These are phyloP conservation scores for Pollenia amentaria DNA, from an alignment of 2,888 invertebrate genomes.

Conservation along the genomic window DNA sequence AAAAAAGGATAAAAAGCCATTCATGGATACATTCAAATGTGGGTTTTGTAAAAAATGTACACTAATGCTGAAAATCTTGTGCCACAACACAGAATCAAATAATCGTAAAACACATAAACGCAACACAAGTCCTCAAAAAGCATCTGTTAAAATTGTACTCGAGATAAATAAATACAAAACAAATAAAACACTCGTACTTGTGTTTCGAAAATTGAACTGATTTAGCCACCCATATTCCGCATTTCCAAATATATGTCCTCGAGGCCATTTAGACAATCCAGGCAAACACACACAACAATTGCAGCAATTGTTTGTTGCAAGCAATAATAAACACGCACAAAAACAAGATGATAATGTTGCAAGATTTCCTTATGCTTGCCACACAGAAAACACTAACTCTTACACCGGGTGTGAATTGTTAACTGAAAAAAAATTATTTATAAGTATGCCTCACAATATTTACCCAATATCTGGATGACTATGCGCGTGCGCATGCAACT, in stretches of 20 bases:
- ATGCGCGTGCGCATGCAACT: slow-evolving; percentile 74
- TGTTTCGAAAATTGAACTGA: slow-evolving; percentile 59
- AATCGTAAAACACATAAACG: slow-evolving; percentile 23
- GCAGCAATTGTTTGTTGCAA: slow-evolving; percentile 69
- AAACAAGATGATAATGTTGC: slow-evolving; percentile 67
- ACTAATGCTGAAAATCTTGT: slow-evolving; percentile 8
- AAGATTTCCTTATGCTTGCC: slow-evolving; percentile 58
- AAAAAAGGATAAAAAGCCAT: slow-evolving; percentile 2
- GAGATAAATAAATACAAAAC: slow-evolving; percentile 70
- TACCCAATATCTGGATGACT: slow-evolving; percentile 54
- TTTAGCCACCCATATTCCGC: slow-evolving; percentile 75
- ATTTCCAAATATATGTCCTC: slow-evolving; percentile 70
- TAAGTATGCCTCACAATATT: slow-evolving; percentile 50
- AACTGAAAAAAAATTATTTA: slow-evolving; percentile 17
- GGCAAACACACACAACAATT: slow-evolving; percentile 42
- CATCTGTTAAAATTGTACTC: slow-evolving; percentile 74
- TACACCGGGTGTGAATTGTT: slow-evolving; percentile 73
- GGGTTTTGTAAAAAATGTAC: slow-evolving; percentile 34
- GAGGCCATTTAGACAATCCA: slow-evolving; percentile 69
- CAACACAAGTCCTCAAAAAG: slow-evolving; percentile 25
- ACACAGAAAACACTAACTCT: slow-evolving; percentile 35
- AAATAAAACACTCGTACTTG: slow-evolving; percentile 54
- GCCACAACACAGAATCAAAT: background rate
- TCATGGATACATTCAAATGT: slow-evolving; percentile 48
- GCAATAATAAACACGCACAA: slow-evolving; percentile 72